phyloP scores from a whole-genome alignment of 2,797 vertebrate species.

The Sorex maritimensis region DNA sequence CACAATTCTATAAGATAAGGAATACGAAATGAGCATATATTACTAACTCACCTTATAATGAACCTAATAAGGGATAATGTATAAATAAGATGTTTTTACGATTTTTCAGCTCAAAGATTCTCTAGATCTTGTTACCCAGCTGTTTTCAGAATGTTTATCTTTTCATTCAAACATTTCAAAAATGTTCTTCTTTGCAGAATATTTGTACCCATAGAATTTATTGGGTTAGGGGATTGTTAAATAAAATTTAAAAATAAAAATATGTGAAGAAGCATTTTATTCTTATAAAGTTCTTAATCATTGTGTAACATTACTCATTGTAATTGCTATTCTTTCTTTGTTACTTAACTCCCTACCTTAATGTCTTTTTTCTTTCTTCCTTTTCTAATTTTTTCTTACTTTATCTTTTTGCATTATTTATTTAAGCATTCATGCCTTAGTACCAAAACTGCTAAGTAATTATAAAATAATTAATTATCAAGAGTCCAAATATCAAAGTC shows the following conservation, averaged over 20 bases:
- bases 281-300: background rate
- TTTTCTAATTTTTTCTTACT: background rate
- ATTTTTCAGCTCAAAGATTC: background rate
- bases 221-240: too few species aligned
- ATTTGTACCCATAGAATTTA: too few species aligned
- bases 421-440: background rate
- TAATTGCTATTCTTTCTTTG: too few species aligned
- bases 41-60: background rate
- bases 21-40: background rate
- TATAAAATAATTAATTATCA: background rate
- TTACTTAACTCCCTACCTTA: too few species aligned
- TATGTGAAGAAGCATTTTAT: background rate
- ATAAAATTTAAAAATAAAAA: background rate
- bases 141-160: slow-evolving; percentile 3
- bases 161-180: background rate
- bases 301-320: background rate
- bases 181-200: background rate
- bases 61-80: background rate
- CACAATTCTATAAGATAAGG: background rate
- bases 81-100: background rate
- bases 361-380: background rate
- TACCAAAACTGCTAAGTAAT: background rate
- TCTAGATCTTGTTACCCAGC: background rate
- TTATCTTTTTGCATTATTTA: background rate
- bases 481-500: background rate